Base-by-base conservation (phyloP, 1,140 invertebrate genomes). In the Plutomurus gul region DNA sequence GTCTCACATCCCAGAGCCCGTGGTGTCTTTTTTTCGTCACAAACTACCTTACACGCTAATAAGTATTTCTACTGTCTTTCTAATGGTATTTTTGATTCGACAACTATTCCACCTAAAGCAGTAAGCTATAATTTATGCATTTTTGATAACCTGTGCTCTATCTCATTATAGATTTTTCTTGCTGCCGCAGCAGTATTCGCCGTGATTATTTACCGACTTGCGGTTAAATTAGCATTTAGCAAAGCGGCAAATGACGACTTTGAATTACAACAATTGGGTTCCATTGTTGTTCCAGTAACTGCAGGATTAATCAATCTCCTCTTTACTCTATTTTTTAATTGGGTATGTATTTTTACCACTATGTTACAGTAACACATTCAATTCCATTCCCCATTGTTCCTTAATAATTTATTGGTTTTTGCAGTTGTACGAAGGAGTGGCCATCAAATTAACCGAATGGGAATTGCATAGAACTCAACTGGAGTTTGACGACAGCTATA, bases 401-500 rank as follows among this genome's bases (percentile, higher is more conserved):
- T 39, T 27, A 51, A 51, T 7, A 51, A 22, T 25, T 6, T 25
- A 4, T 51, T 30, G 25, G 7, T 22, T 30, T 81, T 16, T 70
- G 18, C 84, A 93, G 92, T 89, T 98, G 40, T 99, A 99, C 84
- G 92, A 92, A 82, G 93, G 91, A 86, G 85, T 97, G 43, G 96
- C 97, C 0, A 91, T 96, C 84, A 95, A 95, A 86, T 89, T 99
- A 40, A 99, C 97, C 0, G 96, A 98, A 88, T 90, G 96, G 86
- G 95, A 99, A 89, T 89, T 98, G 81, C 91, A 95, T 74, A 89
- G 97, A 76, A 99, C 97, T 0, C 96, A 99, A 88, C 96, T 95
- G 0, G 96, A 99, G 87, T 99, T 97, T 87, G 97, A 99, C 85
- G 96, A 99, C 85, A 96, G 95, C 49, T 87, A 98, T 18, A 98